Evolutionary conservation across 2,888 invertebrate genomes (phyloP).

Genomic region (Drosophila crucigera): DNA sequence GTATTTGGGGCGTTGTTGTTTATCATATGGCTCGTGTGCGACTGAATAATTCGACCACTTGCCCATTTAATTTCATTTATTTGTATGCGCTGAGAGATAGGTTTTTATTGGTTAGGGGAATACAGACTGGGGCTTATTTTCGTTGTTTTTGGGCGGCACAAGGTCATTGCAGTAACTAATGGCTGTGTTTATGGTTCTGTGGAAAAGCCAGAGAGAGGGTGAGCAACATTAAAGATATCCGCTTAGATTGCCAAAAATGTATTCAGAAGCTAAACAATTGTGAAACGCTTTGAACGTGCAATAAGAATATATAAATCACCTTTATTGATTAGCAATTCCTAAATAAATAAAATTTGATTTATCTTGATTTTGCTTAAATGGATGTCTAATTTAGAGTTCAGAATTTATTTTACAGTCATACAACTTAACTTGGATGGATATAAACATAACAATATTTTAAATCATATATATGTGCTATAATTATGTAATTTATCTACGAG

Average conservation of each 20-base stretch:
- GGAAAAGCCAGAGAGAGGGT: neutral
- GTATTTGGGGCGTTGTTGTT: slow-evolving; percentile 40
- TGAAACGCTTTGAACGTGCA: slow-evolving; percentile 2
- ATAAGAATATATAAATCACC: neutral
- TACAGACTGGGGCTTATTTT: neutral
- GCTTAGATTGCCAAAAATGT: slow-evolving; percentile 10
- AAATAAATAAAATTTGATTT: neutral
- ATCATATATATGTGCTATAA: neutral
- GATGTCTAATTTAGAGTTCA: neutral
- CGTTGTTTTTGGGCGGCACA: slow-evolving; percentile 24
- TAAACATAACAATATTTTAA: neutral
- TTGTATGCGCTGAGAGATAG: slow-evolving; percentile 29
- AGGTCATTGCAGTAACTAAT: slow-evolving; percentile 38
- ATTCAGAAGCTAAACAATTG: slow-evolving; percentile 11
- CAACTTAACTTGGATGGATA: neutral
- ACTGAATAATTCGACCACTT: slow-evolving; percentile 32
- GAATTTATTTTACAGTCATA: neutral
- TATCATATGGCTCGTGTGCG: slow-evolving; percentile 37
- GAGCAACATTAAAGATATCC: slow-evolving; percentile 3
- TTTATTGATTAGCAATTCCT: neutral
- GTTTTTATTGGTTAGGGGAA: slow-evolving; percentile 11
- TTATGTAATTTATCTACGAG: neutral
- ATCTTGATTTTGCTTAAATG: neutral
- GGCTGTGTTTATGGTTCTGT: slow-evolving; percentile 12
- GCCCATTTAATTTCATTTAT: slow-evolving; percentile 38